Conservation (phyloP, 2,888 invertebrate genomes). For the Cantharis rustica region DNA sequence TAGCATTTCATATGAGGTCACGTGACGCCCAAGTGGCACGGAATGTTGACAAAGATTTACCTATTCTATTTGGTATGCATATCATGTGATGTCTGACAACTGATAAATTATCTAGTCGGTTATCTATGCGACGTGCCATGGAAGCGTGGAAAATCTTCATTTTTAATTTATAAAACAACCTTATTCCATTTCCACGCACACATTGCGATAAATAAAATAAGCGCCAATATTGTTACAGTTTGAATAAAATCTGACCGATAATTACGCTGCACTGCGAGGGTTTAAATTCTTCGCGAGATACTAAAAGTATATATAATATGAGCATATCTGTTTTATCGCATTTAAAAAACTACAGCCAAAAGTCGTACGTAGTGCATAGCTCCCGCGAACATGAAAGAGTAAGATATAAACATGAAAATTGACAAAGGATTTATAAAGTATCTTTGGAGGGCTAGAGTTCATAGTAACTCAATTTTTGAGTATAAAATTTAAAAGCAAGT, state of each 20-base stretch:
- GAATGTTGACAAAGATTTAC: conserved; percentile 24
- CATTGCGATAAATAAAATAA: background rate
- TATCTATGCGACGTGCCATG: background rate
- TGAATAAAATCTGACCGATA: background rate
- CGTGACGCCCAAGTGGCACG: conserved; percentile 11
- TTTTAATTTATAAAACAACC: background rate
- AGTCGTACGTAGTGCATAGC: background rate
- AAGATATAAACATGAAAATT: background rate
- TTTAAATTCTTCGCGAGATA: background rate
- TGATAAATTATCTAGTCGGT: conserved; percentile 3
- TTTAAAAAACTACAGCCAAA: background rate
- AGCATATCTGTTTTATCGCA: background rate
- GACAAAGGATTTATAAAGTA: background rate
- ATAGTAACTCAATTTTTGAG: background rate
- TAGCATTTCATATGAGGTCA: conserved; percentile 20
- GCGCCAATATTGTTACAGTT: background rate
- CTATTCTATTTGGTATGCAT: conserved; percentile 23
- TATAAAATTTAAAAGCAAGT: background rate
- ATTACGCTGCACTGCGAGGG: too few relatives aligned
- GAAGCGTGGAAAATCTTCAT: background rate
- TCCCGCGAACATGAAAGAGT: background rate
- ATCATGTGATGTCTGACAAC: conserved; percentile 4
- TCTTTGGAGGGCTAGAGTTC: background rate
- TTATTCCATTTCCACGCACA: background rate
- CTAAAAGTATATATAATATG: background rate